Evolutionary conservation across 2,888 invertebrate species (phyloP), one percentile per base, ranked within the genome.

Genomic region (Petrolisthes manimaculis): DNA sequence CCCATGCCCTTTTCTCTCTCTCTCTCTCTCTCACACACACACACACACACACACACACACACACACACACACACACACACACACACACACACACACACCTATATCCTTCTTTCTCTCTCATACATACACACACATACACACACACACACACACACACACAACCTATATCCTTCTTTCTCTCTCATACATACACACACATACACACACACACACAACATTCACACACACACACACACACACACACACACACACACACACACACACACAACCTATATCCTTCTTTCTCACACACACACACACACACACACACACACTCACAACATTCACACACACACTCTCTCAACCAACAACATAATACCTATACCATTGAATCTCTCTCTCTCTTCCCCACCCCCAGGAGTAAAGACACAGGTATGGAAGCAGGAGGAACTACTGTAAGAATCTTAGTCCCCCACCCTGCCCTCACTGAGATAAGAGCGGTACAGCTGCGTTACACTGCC

Each of bases 381-480:
- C 67, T 61, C 67, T 61, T 14, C 14, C 67, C 14, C 67, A 12
- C 67, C 14, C 12, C n/a, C 92, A 96, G 96, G 92, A 97, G 97
- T 92, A 96, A 96, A 92, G 96, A 96, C 92, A 95, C 96, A 90
- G 95, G 96, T 92, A 94, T 96, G 92, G 94, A 95, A 86, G 95
- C 96, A 67, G 96, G 96, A 8, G 95, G 95, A 83, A 95, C 96
- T 18, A 95, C 97, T 88, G 96, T 96, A 5, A 95, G 96, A 92
- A 96, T 98, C 90, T 94, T 97, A 71, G 97, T 98, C 2, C 97
- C 97, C 4, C 97, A 97, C 94, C 97, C 97, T 0, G 96, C 96
- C 51, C 94, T 97, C 89, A 95, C 96, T 21, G 93, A 93, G 92
- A 92, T 96, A 21, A 94, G 95, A 84, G 95, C 95, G 55, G 95